phyloP scores from a whole-genome alignment of 2,888 invertebrate genomes.

The Charanyca ferruginea region DNA sequence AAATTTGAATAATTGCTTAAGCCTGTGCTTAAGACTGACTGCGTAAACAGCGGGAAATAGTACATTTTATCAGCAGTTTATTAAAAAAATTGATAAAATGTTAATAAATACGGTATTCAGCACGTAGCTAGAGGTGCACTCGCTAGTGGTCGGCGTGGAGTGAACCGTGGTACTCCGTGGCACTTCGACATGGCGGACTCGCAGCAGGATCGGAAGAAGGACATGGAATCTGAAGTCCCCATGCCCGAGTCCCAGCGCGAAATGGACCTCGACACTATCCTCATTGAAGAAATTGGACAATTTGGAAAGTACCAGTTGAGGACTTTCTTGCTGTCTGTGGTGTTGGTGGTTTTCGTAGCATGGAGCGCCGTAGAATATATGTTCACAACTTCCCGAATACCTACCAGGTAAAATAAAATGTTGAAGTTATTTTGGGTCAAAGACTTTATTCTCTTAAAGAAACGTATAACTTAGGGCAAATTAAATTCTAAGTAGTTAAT shows the following conservation, averaged over 20 bases:
- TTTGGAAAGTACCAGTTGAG: constrained; percentile 80
- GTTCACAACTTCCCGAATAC: constrained; percentile 82
- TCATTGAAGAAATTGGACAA: constrained; percentile 83
- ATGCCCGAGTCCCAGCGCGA: constrained; percentile 27
- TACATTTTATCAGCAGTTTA: constrained; percentile 44
- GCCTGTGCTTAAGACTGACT: constrained; percentile 25
- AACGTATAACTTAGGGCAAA: too few species aligned
- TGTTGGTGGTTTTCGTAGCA: constrained; percentile 76
- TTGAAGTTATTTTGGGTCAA: neutral
- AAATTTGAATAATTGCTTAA: constrained; percentile 38
- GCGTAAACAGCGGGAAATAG: constrained; percentile 18
- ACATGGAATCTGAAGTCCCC: constrained; percentile 2
- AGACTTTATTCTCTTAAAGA: too few species aligned
- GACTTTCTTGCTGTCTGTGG: constrained; percentile 68
- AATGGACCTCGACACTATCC: constrained; percentile 79
- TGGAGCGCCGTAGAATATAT: constrained; percentile 81
- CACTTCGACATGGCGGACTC: constrained; percentile 25
- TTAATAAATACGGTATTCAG: constrained; percentile 29
- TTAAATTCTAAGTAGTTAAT: too few species aligned
- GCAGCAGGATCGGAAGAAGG: constrained; percentile 19
- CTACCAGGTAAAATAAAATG: constrained; percentile 72
- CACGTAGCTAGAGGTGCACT: constrained; percentile 2
- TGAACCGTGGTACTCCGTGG: neutral
- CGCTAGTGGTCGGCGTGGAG: constrained; percentile 23
- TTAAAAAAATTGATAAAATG: constrained; percentile 50